Evolutionary conservation across 2,113 vertebrate species (phyloP).

Genomic region (Myxocyprinus asiaticus): DNA sequence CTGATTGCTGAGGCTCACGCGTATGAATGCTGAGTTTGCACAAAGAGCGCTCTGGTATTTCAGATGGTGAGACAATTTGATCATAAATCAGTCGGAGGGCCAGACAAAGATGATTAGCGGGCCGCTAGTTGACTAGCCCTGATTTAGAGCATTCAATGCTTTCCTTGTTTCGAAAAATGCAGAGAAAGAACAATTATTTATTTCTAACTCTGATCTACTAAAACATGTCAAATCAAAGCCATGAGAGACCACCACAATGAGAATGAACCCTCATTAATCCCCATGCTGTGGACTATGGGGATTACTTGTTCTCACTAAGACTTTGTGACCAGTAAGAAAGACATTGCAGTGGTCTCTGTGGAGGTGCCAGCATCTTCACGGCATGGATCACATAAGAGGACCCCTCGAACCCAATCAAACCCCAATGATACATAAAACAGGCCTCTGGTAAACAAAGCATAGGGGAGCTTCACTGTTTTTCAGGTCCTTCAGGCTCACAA

Average conservation of each 20-base stretch:
- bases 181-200: too few species aligned
- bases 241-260: neutral
- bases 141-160: too few species aligned
- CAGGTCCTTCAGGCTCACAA: neutral
- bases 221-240: neutral
- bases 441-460: conserved; percentile 10
- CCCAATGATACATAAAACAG: conserved; percentile 11
- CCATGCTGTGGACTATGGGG: neutral
- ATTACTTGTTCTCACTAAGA: neutral
- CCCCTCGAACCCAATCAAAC: neutral
- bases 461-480: neutral
- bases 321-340: neutral
- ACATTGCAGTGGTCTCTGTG: neutral
- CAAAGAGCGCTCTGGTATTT: too few species aligned
- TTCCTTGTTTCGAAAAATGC: too few species aligned
- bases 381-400: neutral
- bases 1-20: too few species aligned
- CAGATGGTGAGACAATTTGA: too few species aligned
- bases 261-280: neutral
- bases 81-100: too few species aligned
- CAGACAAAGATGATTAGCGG: too few species aligned
- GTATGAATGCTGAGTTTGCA: too few species aligned
- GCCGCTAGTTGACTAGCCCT: too few species aligned
- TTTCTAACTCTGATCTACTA: too few species aligned
- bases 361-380: conserved; percentile 7